phyloP scores from a whole-genome alignment of 2,888 invertebrate species.

The Cabera pusaria region DNA sequence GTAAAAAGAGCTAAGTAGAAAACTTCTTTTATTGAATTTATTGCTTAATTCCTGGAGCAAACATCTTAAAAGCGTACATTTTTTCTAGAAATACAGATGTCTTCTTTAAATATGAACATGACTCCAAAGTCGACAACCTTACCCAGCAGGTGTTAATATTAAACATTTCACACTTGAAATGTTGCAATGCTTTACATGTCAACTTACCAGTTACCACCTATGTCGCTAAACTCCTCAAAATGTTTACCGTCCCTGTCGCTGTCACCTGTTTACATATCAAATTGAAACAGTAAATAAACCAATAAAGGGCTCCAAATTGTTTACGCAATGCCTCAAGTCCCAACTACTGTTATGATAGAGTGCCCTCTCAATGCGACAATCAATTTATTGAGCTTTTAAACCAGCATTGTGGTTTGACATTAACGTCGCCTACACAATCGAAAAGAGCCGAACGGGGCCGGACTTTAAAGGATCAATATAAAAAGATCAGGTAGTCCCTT shows the following conservation, averaged over 20 bases:
- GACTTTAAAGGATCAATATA: constrained; percentile 44
- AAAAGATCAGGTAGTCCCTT: constrained; percentile 63
- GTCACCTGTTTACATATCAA: constrained; percentile 50
- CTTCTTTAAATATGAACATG: too few species aligned
- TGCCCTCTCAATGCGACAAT: constrained; percentile 52
- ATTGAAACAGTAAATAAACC: constrained; percentile 59
- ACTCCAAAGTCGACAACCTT: constrained; percentile 26
- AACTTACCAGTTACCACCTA: constrained; percentile 61
- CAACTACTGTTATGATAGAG: constrained; percentile 43
- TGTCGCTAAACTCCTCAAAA: constrained; percentile 46
- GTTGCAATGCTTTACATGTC: constrained; percentile 48
- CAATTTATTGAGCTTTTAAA: constrained; percentile 44
- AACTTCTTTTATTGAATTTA: too few species aligned
- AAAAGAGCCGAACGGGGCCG: constrained; percentile 20
- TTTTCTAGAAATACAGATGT: too few species aligned
- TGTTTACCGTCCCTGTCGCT: constrained; percentile 48
- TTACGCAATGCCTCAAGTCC: constrained; percentile 57
- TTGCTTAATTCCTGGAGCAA: too few species aligned
- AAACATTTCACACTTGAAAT: constrained; percentile 31
- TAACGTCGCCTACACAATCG: constrained; percentile 65
- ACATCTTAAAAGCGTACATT: too few species aligned
- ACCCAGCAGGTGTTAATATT: constrained; percentile 33
- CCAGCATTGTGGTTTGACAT: constrained; percentile 66
- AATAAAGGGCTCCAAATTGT: constrained; percentile 53
- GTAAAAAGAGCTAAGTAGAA: too few species aligned